A percentile compares a stretch with the other conserved stretches of the same genome.
These are phyloP conservation scores for Harpagifer antarcticus DNA, from an alignment of 2,797 vertebrate genomes.

Conservation along the genomic window DNA sequence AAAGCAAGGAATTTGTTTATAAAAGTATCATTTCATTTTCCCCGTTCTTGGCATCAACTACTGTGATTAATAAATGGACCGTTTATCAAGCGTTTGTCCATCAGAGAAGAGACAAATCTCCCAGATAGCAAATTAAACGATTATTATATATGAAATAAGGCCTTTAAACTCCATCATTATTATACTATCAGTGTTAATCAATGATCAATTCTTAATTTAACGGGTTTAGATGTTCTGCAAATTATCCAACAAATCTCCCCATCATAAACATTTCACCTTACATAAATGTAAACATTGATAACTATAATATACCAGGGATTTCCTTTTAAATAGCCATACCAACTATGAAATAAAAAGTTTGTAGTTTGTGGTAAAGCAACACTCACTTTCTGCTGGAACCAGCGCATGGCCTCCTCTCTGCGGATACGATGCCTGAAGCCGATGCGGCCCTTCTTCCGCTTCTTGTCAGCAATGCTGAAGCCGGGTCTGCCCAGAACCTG, in stretches of 20 bases:
- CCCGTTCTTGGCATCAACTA: too few species aligned
- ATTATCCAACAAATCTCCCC: neutral
- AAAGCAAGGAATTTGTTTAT: neutral
- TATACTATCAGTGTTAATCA: too few species aligned
- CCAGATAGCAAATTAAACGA: too few species aligned
- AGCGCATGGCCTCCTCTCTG: slow-evolving; percentile 99
- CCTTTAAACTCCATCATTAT: too few species aligned
- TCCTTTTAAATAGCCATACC: too few species aligned
- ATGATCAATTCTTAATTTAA: too few species aligned
- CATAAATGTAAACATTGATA: neutral
- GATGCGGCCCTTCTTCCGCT: slow-evolving; percentile 94
- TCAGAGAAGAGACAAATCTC: too few species aligned
- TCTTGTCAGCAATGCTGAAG: slow-evolving; percentile 99
- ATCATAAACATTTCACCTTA: neutral
- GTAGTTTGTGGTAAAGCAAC: accelerated
- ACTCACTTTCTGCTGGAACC: slow-evolving; percentile 99
- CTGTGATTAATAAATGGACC: too few species aligned
- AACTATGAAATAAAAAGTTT: too few species aligned
- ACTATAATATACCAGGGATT: neutral
- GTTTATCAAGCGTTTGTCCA: too few species aligned
- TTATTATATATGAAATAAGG: too few species aligned
- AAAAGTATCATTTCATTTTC: neutral
- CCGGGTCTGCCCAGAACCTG: slow-evolving; percentile 98
- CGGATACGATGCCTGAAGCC: slow-evolving; percentile 97
- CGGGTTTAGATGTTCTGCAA: neutral